Evolutionary conservation across 2,888 invertebrate species (phyloP).

Genomic region (Ichneumon xanthorius): DNA sequence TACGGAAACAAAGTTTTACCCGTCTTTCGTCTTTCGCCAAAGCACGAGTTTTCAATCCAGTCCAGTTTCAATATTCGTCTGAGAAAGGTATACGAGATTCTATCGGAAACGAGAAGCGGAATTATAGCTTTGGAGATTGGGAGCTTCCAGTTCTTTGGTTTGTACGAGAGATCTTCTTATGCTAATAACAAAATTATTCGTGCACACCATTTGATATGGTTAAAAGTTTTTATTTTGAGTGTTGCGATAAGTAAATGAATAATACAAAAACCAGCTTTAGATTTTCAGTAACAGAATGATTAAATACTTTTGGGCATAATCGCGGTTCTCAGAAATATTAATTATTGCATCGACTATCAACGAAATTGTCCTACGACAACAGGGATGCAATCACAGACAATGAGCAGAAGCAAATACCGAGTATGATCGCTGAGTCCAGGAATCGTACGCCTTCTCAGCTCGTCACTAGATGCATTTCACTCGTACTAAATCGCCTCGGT

Average conservation of each 20-base stretch:
- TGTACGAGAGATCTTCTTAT: not conserved
- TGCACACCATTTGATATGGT: not conserved
- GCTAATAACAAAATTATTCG: not conserved
- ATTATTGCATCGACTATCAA: not conserved
- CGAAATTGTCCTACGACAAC: not conserved
- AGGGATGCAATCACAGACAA: no score
- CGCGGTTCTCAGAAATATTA: no score
- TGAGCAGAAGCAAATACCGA: not conserved
- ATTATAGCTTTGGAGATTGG: slow-evolving; percentile 29
- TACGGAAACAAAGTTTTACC: slow-evolving; percentile 55
- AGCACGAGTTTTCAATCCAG: slow-evolving; percentile 56
- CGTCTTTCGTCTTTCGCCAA: slow-evolving; percentile 35
- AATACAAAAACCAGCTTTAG: not conserved
- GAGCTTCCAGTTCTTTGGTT: slow-evolving; percentile 1
- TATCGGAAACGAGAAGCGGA: slow-evolving; percentile 30
- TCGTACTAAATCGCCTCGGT: slow-evolving; percentile 22
- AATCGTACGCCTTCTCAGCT: slow-evolving; percentile 9
- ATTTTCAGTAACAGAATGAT: not conserved
- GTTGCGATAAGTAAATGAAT: not conserved
- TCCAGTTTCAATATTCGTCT: slow-evolving; percentile 61
- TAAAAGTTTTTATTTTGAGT: not conserved
- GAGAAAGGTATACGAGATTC: slow-evolving; percentile 42
- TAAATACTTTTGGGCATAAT: not conserved
- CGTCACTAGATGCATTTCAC: slow-evolving; percentile 10
- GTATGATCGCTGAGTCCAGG: no score